These are phyloP conservation scores for Cotesia typhae DNA, from an alignment of 1,140 invertebrate genomes.

Conservation along the genomic window DNA sequence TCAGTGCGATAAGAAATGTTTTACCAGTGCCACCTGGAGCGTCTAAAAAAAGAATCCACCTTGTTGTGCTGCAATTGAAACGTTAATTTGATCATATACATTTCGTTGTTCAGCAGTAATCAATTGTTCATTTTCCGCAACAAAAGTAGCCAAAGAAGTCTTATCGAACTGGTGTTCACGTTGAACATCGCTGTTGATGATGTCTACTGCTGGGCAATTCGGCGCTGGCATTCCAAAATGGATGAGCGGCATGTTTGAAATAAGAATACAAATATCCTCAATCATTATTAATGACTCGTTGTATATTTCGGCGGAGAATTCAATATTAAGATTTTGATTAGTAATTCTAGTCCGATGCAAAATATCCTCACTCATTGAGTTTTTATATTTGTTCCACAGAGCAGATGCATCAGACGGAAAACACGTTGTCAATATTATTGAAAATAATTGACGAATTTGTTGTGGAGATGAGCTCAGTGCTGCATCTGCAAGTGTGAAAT, in stretches of 20 bases:
- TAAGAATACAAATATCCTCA: constrained; percentile 52
- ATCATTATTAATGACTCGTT: constrained; percentile 57
- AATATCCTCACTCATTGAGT: too few relatives aligned
- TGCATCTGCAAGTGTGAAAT: constrained; percentile 55
- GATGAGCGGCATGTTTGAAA: constrained; percentile 27
- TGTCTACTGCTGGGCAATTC: constrained; percentile 50
- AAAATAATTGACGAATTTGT: too few relatives aligned
- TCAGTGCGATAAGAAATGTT: constrained; percentile 54
- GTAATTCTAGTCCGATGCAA: constrained; percentile 5
- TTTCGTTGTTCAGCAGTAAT: constrained; percentile 55
- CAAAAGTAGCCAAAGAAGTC: constrained; percentile 44
- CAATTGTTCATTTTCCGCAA: constrained; percentile 50
- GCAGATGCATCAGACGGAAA: too few relatives aligned
- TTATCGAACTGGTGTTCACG: constrained; percentile 53
- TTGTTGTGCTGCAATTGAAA: constrained; percentile 49
- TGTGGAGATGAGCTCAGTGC: constrained; percentile 33
- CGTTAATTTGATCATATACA: constrained; percentile 54
- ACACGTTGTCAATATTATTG: too few relatives aligned
- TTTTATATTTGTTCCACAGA: too few relatives aligned
- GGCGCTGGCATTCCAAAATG: constrained; percentile 57
- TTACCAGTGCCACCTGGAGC: constrained; percentile 50
- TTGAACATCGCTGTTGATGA: constrained; percentile 51
- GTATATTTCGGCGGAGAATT: constrained; percentile 50
- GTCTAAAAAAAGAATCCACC: constrained; percentile 55
- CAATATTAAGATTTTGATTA: background rate